phyloP scores from a whole-genome alignment of 2,888 invertebrate genomes.

The Pheosia gnoma region DNA sequence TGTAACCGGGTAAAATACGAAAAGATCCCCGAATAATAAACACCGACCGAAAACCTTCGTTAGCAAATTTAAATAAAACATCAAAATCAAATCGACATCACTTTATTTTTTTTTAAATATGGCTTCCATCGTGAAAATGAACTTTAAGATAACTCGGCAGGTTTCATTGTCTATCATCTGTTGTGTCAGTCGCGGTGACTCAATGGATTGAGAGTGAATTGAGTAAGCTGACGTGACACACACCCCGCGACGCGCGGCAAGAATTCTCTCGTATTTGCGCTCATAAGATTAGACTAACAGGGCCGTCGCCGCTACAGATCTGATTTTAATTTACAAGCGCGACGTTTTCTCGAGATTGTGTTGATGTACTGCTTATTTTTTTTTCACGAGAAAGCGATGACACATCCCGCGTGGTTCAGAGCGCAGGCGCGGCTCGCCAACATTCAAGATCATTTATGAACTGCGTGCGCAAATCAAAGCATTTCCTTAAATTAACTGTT shows the following conservation, averaged over 20 bases:
- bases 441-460: too few species aligned
- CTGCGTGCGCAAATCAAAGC: not conserved
- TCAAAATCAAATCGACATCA: too few species aligned
- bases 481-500: not conserved
- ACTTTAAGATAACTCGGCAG: not conserved
- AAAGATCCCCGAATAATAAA: too few species aligned
- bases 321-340: slow-evolving; percentile 13
- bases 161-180: not conserved
- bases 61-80: too few species aligned
- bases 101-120: too few species aligned
- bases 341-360: not conserved
- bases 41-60: too few species aligned
- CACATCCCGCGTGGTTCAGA: slow-evolving; percentile 7
- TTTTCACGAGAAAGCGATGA: slow-evolving; percentile 10
- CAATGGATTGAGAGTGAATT: slow-evolving; percentile 15
- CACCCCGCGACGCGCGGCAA: slow-evolving; percentile 1
- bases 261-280: not conserved
- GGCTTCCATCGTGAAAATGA: not conserved
- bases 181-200: slow-evolving; percentile 14
- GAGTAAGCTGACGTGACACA: slow-evolving; percentile 16
- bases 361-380: slow-evolving; percentile 10
- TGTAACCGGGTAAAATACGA: too few species aligned
- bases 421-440: too few species aligned
- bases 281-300: not conserved
- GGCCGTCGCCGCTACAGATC: slow-evolving; percentile 12